These are phyloP conservation scores for Hypomecis atomaria DNA, from an alignment of 2,888 invertebrate species.

Conservation along the genomic window DNA sequence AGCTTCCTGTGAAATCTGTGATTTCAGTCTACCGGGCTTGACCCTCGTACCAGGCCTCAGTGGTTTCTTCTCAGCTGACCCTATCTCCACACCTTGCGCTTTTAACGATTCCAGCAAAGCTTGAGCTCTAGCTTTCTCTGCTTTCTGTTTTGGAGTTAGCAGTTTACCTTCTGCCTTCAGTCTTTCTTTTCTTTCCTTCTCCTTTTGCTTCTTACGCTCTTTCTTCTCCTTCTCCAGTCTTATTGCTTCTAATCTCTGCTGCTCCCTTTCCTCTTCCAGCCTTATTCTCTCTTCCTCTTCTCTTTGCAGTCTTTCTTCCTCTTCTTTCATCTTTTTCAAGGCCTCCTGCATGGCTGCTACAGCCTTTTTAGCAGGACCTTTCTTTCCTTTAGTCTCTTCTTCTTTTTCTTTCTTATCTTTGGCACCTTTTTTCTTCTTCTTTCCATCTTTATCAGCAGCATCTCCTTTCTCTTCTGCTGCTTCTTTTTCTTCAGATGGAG, in stretches of 20 bases:
- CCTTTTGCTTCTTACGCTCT: constrained; percentile 94
- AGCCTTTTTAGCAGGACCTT: constrained; percentile 92
- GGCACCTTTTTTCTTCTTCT: constrained; percentile 76
- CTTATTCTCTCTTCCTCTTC: constrained; percentile 93
- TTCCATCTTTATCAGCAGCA: constrained; percentile 65
- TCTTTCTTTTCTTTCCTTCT: constrained; percentile 96
- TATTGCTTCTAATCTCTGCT: constrained; percentile 89
- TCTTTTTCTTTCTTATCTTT: constrained; percentile 73
- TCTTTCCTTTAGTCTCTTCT: constrained; percentile 86
- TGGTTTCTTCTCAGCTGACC: constrained; percentile 87
- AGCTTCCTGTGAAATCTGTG: constrained; percentile 85
- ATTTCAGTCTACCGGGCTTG: constrained; percentile 88
- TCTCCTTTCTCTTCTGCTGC: constrained; percentile 62
- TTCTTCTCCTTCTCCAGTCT: constrained; percentile 94
- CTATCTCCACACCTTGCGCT: constrained; percentile 94
- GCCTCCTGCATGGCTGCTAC: constrained; percentile 97
- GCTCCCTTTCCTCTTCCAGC: constrained; percentile 90
- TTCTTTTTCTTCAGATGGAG: constrained; percentile 64
- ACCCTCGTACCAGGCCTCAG: constrained; percentile 89
- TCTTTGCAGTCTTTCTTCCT: constrained; percentile 89
- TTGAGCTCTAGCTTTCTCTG: constrained; percentile 94
- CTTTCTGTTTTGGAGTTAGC: constrained; percentile 96
- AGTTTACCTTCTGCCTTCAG: constrained; percentile 98
- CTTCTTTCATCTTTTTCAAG: constrained; percentile 94
- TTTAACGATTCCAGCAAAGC: constrained; percentile 95